A percentile compares a stretch with the other conserved stretches of the same genome.
Evolutionary conservation across 2,888 invertebrate species (phyloP).

Genomic region (Sphaerophoria rueppellii): DNA sequence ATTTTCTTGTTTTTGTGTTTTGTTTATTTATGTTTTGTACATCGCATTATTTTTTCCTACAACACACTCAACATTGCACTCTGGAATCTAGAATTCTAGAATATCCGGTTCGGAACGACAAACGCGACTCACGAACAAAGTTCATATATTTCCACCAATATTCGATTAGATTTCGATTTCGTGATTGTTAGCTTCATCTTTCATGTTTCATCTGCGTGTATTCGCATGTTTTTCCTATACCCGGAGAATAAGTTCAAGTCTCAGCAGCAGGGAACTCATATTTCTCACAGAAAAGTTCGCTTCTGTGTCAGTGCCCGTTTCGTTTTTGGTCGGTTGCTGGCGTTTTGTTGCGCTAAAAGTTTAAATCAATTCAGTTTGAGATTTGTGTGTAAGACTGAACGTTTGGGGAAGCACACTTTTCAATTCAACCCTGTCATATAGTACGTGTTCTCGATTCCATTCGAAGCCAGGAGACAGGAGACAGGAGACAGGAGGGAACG

Average conservation of each 20-base stretch:
- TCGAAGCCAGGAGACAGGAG: too few species aligned
- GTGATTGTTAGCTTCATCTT: conserved; percentile 65
- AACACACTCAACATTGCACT: conserved; percentile 13
- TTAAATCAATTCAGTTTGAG: conserved; percentile 28
- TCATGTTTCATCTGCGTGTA: conserved; percentile 68
- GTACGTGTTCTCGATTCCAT: conserved; percentile 60
- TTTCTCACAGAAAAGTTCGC: conserved; percentile 31
- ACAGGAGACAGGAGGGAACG: conserved; percentile 26
- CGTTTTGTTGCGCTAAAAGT: conserved; percentile 9
- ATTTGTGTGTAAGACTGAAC: not conserved
- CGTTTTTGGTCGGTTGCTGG: not conserved
- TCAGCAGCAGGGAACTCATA: not conserved
- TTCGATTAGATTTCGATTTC: conserved; percentile 69
- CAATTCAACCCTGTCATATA: conserved; percentile 67
- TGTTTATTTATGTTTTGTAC: conserved; percentile 27
- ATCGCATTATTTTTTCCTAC: conserved; percentile 9
- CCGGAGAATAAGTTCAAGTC: conserved; percentile 9
- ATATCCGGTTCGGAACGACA: not conserved
- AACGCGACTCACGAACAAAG: not conserved
- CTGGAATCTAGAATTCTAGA: not conserved
- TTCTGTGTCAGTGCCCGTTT: not conserved
- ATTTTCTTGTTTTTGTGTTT: conserved; percentile 19
- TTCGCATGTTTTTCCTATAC: conserved; percentile 47
- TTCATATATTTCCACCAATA: conserved; percentile 21
- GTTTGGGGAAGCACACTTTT: conserved; percentile 47